Conservation (phyloP, 1,140 invertebrate genomes). For the Scaptodrosophila lebanonensis region DNA sequence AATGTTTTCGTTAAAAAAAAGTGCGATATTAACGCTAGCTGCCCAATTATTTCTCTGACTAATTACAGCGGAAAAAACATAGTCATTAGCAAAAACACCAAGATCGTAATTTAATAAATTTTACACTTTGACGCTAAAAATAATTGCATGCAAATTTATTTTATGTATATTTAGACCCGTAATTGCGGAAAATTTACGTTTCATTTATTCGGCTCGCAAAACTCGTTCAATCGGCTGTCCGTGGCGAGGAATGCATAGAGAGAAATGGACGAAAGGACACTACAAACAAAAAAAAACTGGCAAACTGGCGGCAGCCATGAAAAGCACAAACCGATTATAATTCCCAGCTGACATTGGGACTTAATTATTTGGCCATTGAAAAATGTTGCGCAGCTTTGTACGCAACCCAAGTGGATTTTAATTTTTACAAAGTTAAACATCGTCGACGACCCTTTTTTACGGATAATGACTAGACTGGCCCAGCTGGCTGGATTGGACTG, state of each 20-base stretch:
- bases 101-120: constrained; percentile 60
- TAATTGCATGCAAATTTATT: constrained; percentile 74
- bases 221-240: constrained; percentile 13
- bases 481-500: constrained; percentile 2
- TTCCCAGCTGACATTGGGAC: constrained; percentile 69
- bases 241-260: constrained; percentile 22
- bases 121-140: constrained; percentile 51
- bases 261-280: constrained; percentile 9
- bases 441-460: constrained; percentile 55
- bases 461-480: not conserved
- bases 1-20: no score
- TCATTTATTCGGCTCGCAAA: constrained; percentile 48
- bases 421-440: constrained; percentile 71
- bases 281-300: constrained; percentile 5
- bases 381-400: constrained; percentile 40
- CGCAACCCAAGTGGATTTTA: constrained; percentile 70
- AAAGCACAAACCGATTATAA: constrained; percentile 74
- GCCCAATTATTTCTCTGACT: no score
- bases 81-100: constrained; percentile 26
- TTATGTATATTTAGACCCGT: constrained; percentile 71
- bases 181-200: constrained; percentile 73
- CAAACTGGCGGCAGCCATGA: constrained; percentile 54
- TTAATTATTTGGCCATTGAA: constrained; percentile 74
- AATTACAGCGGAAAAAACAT: constrained; percentile 14
- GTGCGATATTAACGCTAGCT: no score